phyloP scores from a whole-genome alignment of 2,113 vertebrate genomes.

The Hucho hucho region DNA sequence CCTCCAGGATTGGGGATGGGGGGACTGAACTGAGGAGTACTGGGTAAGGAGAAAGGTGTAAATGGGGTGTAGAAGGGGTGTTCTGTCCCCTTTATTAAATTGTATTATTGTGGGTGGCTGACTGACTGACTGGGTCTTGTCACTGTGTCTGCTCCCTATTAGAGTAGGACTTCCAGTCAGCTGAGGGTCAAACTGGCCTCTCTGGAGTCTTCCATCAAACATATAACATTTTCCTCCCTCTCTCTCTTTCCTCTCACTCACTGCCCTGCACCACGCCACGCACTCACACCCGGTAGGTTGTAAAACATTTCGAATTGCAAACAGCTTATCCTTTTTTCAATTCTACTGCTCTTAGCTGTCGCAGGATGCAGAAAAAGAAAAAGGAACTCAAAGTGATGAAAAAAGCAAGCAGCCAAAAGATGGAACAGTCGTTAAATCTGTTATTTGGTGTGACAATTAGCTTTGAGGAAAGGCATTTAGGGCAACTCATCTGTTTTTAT shows the following conservation, averaged over 20 bases:
- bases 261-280: slow-evolving; percentile 14
- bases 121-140: slow-evolving; percentile 12
- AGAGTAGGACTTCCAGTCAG: slow-evolving; percentile 36
- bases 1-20: neutral
- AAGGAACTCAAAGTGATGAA: slow-evolving; percentile 40
- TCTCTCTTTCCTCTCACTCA: slow-evolving; percentile 24
- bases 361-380: slow-evolving; percentile 37
- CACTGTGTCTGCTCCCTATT: slow-evolving; percentile 50
- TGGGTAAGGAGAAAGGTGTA: neutral
- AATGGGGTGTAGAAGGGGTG: neutral
- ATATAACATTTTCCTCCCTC: slow-evolving; percentile 43
- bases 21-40: neutral
- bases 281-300: slow-evolving; percentile 44
- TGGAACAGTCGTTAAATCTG: slow-evolving; percentile 56
- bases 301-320: slow-evolving; percentile 60
- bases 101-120: neutral
- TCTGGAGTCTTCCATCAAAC: slow-evolving; percentile 36
- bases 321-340: slow-evolving; percentile 43
- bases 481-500: slow-evolving; percentile 53
- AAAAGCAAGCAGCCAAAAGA: slow-evolving; percentile 38
- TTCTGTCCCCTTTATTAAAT: slow-evolving; percentile 19
- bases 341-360: slow-evolving; percentile 28
- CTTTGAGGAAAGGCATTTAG: slow-evolving; percentile 53
- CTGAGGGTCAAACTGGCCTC: slow-evolving; percentile 49
- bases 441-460: slow-evolving; percentile 48